Percentiles rank a stretch among this genome's conserved stretches.
Evolutionary conservation across 2,797 vertebrate genomes (phyloP).

Genomic region (Rallus crepitans): DNA sequence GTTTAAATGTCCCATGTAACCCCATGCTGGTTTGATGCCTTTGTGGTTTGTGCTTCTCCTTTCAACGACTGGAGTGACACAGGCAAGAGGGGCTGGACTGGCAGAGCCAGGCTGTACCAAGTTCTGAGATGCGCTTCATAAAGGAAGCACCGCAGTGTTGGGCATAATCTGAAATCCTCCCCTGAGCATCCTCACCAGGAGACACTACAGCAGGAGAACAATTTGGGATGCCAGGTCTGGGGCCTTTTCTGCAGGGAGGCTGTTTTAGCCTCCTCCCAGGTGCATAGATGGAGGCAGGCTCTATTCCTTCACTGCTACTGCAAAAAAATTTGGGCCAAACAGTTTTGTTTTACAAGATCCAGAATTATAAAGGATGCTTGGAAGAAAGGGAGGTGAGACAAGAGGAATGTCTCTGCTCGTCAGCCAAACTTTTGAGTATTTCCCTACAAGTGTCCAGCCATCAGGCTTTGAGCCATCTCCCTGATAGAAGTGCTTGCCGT

Average conservation of each 20-base stretch:
- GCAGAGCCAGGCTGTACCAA: neutral
- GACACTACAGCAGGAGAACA: neutral
- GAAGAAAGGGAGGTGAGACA: neutral
- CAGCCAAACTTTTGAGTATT: neutral
- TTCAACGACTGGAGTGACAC: neutral
- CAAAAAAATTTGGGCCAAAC: neutral
- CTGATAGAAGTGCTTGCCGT: fast-evolving
- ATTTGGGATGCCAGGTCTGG: neutral
- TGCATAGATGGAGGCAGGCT: neutral
- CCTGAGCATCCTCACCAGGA: neutral
- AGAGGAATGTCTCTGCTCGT: neutral
- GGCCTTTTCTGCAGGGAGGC: neutral
- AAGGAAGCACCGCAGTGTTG: neutral
- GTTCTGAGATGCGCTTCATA: neutral
- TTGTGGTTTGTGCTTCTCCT: neutral
- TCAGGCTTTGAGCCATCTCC: neutral
- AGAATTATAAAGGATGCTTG: neutral
- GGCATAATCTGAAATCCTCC: neutral
- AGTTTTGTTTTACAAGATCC: neutral
- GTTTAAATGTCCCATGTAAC: neutral
- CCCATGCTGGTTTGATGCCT: neutral
- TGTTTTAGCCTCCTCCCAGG: neutral
- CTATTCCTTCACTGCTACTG: neutral
- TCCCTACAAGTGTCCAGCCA: neutral
- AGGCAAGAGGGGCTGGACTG: neutral